Conservation (phyloP, 2,113 vertebrate genomes). For the Carollia perspicillata region DNA sequence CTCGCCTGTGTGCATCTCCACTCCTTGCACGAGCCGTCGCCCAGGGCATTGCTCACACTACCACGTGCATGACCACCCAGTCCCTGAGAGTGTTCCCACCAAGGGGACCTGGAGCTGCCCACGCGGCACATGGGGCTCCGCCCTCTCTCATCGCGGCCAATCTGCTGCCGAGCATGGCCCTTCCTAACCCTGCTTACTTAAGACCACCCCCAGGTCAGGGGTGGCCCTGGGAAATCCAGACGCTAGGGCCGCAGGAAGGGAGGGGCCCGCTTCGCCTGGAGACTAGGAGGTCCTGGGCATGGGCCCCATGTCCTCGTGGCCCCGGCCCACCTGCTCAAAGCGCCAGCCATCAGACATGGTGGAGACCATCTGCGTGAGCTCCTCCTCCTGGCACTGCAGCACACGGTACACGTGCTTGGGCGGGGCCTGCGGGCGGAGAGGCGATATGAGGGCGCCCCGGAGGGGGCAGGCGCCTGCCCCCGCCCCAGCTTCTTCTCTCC, state of each 20-base stretch:
- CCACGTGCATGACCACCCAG: fast-evolving
- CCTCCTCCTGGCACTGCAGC: constrained; percentile 97
- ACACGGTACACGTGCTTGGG: constrained; percentile 97
- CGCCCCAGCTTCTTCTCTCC: not conserved
- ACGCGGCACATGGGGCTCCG: fast-evolving
- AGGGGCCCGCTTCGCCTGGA: not conserved
- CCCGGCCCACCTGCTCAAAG: constrained; percentile 94
- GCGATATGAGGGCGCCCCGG: not conserved
- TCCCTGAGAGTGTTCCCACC: not conserved
- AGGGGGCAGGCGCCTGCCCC: not conserved
- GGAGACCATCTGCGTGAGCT: constrained; percentile 98
- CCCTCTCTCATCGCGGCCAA: not conserved
- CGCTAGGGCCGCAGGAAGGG: not conserved
- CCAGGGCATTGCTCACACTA: fast-evolving
- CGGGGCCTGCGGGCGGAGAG: constrained; percentile 84
- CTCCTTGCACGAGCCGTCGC: not conserved
- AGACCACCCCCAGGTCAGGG: not conserved
- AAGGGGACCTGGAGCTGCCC: not conserved
- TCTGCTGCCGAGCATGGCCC: not conserved
- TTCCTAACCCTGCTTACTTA: not conserved
- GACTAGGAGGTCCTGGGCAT: fast-evolving
- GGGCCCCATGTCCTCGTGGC: fast-evolving
- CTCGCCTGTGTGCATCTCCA: not conserved
- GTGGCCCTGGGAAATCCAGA: not conserved
- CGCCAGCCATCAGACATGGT: constrained; percentile 99